Percentiles rank a stretch among this genome's conserved stretches.
Evolutionary conservation across 1,140 invertebrate species (phyloP).

Genomic region (Ridgeia piscesae): DNA sequence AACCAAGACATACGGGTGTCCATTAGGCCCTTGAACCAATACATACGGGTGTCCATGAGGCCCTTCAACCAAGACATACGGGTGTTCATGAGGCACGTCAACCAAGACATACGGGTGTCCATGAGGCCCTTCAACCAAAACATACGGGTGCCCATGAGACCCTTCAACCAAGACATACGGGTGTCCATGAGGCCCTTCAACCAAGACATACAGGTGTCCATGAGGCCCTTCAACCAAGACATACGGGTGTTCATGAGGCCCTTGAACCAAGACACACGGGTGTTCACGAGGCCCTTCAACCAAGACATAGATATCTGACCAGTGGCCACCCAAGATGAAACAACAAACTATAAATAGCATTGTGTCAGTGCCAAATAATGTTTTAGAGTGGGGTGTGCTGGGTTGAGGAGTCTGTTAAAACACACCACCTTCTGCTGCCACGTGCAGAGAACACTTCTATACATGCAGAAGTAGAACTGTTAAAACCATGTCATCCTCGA

Average conservation of each 20-base stretch:
- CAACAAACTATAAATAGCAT: no score
- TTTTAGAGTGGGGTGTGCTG: no score
- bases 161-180: neutral
- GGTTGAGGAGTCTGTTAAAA: no score
- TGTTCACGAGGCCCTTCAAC: neutral
- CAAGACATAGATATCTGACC: no score
- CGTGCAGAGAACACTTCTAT: no score
- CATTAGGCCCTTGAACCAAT: neutral
- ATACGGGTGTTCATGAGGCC: neutral
- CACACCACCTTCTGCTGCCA: no score
- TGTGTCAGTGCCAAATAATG: no score
- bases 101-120: neutral
- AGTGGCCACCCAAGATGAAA: no score
- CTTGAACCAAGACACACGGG: no score
- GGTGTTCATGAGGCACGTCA: neutral
- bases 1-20: neutral
- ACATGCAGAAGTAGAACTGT: no score
- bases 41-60: neutral
- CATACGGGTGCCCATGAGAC: neutral
- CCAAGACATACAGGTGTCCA: neutral
- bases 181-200: neutral
- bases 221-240: neutral
- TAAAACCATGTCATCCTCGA: no score
- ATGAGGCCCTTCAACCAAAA: neutral
- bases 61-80: neutral